These are phyloP conservation scores for Cydia amplana DNA, from an alignment of 1,140 invertebrate genomes.

Conservation along the genomic window DNA sequence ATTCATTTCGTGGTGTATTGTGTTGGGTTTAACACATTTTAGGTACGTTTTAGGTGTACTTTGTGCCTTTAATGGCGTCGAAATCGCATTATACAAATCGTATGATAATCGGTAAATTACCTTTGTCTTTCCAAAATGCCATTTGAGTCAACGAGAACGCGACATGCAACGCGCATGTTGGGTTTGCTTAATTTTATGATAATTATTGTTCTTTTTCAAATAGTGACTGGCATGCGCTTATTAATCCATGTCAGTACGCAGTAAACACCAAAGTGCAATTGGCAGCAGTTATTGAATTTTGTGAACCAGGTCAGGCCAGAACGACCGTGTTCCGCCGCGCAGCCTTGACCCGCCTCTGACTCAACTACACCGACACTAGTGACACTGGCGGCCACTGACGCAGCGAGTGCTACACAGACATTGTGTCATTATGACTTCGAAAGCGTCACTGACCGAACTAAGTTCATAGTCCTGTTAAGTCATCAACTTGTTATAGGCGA, in stretches of 20 bases:
- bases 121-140: not conserved
- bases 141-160: not conserved
- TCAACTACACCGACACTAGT: not conserved
- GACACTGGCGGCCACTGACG: not conserved
- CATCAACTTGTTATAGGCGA: not conserved
- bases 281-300: conserved; percentile 21
- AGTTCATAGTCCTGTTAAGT: conserved; percentile 5
- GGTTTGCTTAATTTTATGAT: not conserved
- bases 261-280: conserved; percentile 26
- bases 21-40: not conserved
- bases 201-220: not conserved
- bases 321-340: conserved; percentile 21
- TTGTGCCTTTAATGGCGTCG: not conserved
- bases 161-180: too few relatives aligned
- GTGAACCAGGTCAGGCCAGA: conserved; percentile 23
- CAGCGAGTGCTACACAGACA: not conserved
- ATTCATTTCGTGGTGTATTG: conserved; percentile 3
- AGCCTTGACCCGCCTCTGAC: conserved; percentile 26
- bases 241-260: not conserved
- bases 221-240: not conserved
- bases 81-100: not conserved
- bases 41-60: not conserved
- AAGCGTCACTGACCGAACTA: not conserved
- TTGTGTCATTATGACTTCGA: not conserved
- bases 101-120: not conserved